Evolutionary conservation across 2,797 vertebrate species (phyloP).

Genomic region (Rhinichthys osculus): DNA sequence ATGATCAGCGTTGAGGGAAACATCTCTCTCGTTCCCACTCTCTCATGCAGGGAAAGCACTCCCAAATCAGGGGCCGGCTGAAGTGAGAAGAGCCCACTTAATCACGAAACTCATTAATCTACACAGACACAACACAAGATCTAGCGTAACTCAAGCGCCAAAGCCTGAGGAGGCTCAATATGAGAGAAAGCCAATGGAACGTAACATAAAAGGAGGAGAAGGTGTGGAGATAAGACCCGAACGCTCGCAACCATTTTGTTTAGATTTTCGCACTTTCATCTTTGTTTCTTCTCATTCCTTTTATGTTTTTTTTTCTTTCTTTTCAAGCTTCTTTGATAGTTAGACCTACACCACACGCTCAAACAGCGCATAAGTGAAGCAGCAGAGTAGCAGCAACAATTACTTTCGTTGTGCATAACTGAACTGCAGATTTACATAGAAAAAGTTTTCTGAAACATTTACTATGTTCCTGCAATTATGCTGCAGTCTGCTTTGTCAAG

Average conservation of each 20-base stretch:
- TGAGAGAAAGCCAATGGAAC: slow-evolving; percentile 17
- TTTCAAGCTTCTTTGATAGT: not conserved
- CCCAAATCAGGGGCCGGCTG: not conserved
- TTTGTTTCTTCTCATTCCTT: slow-evolving; percentile 29
- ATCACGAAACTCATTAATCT: slow-evolving; percentile 42
- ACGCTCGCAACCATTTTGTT: not conserved
- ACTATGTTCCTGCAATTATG: not conserved
- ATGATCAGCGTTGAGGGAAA: slow-evolving; percentile 21
- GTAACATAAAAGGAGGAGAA: slow-evolving; percentile 27
- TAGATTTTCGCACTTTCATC: not conserved
- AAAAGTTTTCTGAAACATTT: not conserved
- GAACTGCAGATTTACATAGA: not conserved
- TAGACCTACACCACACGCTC: not conserved
- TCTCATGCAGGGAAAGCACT: slow-evolving; percentile 7
- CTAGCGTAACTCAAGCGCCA: not conserved
- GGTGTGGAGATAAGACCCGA: slow-evolving; percentile 6
- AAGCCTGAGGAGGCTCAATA: slow-evolving; percentile 12
- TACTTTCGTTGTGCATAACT: not conserved
- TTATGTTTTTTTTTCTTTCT: not conserved
- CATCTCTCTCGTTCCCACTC: slow-evolving; percentile 11
- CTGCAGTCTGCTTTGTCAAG: not conserved
- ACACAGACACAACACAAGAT: slow-evolving; percentile 15
- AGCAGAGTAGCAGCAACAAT: not conserved
- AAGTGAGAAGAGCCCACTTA: slow-evolving; percentile 3
- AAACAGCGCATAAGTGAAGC: not conserved